Conservation (phyloP, 2,113 vertebrate genomes). For the Xiphophorus hellerii region DNA sequence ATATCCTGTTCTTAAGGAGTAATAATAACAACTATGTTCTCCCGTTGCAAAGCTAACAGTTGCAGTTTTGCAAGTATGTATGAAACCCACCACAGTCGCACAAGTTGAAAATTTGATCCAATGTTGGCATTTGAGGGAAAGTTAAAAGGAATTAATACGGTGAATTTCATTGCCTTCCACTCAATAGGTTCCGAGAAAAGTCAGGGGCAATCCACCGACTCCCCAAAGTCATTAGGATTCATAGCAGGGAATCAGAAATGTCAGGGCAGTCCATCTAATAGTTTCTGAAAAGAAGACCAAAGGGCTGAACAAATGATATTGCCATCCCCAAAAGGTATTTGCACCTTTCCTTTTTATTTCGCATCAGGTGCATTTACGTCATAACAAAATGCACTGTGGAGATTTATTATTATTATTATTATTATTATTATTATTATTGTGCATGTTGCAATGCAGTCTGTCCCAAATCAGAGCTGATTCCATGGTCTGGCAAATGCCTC, state of each 20-base stretch:
- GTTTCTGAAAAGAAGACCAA: slow-evolving; percentile 1
- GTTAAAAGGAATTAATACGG: background rate
- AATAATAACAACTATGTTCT: no score
- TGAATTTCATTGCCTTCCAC: background rate
- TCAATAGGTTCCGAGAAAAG: background rate
- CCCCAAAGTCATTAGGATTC: slow-evolving; percentile 17
- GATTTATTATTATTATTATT: background rate
- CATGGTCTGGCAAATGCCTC: slow-evolving; percentile 73
- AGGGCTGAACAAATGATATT: slow-evolving; percentile 9
- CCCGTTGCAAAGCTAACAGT: background rate
- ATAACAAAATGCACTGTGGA: slow-evolving; percentile 21
- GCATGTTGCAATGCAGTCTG: slow-evolving; percentile 38
- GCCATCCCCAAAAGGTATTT: background rate
- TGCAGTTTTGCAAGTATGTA: background rate
- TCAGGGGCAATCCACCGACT: background rate
- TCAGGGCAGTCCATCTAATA: slow-evolving; percentile 20
- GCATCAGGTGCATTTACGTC: slow-evolving; percentile 36
- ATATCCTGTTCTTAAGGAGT: no score
- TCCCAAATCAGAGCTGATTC: slow-evolving; percentile 47
- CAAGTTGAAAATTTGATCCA: background rate
- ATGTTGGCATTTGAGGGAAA: background rate
- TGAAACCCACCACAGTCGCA: background rate
- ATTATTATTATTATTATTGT: slow-evolving; percentile 15
- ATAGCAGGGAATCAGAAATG: slow-evolving; percentile 25
- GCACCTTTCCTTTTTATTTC: background rate